A percentile compares a stretch with the other conserved stretches of the same genome.
Evolutionary conservation across 2,888 invertebrate species (phyloP).

Genomic region (Lycaena phlaeas): DNA sequence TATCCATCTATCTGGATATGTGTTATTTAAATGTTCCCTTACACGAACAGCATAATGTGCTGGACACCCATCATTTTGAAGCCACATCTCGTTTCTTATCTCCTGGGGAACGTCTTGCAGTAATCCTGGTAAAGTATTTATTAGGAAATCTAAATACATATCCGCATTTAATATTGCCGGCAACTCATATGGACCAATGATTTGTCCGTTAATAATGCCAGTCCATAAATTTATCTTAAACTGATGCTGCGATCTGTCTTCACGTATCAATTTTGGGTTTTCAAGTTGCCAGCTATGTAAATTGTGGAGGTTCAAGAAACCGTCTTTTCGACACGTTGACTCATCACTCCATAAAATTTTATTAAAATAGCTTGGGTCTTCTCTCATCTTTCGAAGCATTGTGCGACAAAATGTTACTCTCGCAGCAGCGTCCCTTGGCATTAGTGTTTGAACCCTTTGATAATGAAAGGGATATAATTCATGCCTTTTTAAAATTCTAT

Average conservation of each 20-base stretch:
- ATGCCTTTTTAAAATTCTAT: not conserved
- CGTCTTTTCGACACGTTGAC: slow-evolving; percentile 15
- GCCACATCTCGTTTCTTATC: too few relatives aligned
- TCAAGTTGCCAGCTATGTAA: slow-evolving; percentile 19
- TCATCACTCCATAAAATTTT: slow-evolving; percentile 20
- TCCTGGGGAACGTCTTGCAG: too few relatives aligned
- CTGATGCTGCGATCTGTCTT: slow-evolving; percentile 11
- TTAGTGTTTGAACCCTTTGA: not conserved
- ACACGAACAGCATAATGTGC: too few relatives aligned
- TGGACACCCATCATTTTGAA: too few relatives aligned
- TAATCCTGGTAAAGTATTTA: too few relatives aligned
- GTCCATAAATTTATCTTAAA: too few relatives aligned
- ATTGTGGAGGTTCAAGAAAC: slow-evolving; percentile 20
- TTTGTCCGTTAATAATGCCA: not conserved
- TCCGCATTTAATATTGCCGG: not conserved
- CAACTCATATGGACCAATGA: not conserved
- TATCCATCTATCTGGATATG: too few relatives aligned
- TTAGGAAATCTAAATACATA: not conserved
- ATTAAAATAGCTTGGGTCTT: slow-evolving; percentile 16
- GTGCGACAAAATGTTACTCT: not conserved
- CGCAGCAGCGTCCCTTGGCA: not conserved
- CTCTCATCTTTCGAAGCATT: not conserved
- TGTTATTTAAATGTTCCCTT: too few relatives aligned
- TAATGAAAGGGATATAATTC: not conserved
- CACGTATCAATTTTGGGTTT: slow-evolving; percentile 15